Conservation (phyloP, 2,113 vertebrate genomes). For the Siniperca chuatsi region DNA sequence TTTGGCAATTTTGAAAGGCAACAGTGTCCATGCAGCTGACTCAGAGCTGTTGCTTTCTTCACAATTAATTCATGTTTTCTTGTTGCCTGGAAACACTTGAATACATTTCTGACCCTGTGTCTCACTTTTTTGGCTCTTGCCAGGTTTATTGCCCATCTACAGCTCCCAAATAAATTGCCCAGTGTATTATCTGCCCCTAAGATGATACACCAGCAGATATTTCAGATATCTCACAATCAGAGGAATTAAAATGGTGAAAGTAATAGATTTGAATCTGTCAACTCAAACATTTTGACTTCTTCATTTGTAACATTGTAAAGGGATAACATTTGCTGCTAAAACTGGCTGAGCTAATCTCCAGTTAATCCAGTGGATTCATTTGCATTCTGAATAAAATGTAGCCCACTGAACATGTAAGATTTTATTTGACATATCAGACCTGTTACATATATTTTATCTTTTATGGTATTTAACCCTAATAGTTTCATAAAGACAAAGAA, state of each 20-base stretch:
- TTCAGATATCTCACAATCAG: not conserved
- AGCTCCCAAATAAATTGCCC: slow-evolving; percentile 11
- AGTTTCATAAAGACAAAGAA: too few relatives aligned
- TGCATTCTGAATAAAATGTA: not conserved
- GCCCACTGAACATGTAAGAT: not conserved
- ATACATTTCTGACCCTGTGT: slow-evolving; percentile 61
- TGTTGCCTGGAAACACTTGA: slow-evolving; percentile 72
- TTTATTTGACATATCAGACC: not conserved
- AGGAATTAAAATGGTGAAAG: slow-evolving; percentile 1
- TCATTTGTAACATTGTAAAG: not conserved
- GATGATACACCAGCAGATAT: slow-evolving; percentile 39
- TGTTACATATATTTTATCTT: not conserved
- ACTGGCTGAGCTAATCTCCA: not conserved
- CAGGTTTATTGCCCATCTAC: slow-evolving; percentile 33
- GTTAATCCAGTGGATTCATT: not conserved
- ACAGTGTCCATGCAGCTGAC: slow-evolving; percentile 43
- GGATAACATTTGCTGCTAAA: not conserved
- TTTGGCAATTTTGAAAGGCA: slow-evolving; percentile 42
- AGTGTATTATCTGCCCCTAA: slow-evolving; percentile 34
- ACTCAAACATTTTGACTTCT: slow-evolving; percentile 36
- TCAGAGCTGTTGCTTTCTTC: slow-evolving; percentile 64
- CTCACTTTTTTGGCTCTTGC: slow-evolving; percentile 45
- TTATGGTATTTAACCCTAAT: not conserved
- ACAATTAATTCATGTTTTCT: slow-evolving; percentile 68
- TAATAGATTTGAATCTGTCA: not conserved